Conservation (phyloP, 2,888 invertebrate species). For the Patella ulyssiponensis region DNA sequence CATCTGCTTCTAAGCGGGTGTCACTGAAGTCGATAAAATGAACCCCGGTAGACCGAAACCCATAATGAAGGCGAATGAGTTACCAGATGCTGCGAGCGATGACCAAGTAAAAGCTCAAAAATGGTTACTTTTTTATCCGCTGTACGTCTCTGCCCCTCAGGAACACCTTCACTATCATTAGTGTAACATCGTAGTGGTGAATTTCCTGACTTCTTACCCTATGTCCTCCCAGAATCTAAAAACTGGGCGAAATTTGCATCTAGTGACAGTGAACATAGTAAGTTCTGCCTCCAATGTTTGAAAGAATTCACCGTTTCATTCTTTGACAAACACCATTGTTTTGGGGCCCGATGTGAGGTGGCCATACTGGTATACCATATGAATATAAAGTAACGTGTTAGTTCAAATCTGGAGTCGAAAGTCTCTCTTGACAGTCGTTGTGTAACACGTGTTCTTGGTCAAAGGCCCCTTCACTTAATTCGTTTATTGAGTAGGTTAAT, state of each 20-base stretch:
- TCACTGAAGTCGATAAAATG: constrained; percentile 41
- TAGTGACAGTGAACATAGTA: too few relatives aligned
- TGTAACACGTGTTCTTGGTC: too few relatives aligned
- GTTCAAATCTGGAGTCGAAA: too few relatives aligned
- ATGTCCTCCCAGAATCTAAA: constrained; percentile 27
- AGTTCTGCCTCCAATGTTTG: constrained; percentile 29
- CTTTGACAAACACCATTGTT: constrained; percentile 34
- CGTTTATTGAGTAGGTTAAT: too few relatives aligned
- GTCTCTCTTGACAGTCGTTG: too few relatives aligned
- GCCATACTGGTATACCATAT: background rate
- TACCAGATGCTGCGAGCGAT: constrained; percentile 44
- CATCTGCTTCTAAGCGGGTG: constrained; percentile 34
- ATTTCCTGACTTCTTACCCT: constrained; percentile 1
- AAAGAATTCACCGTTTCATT: constrained; percentile 30
- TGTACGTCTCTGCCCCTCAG: background rate
- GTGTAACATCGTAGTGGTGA: constrained; percentile 9
- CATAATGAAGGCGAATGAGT: constrained; percentile 43
- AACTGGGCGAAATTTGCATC: too few relatives aligned
- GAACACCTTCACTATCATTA: background rate
- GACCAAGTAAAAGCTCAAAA: constrained; percentile 9
- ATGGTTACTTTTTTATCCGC: constrained; percentile 17
- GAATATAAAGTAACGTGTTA: too few relatives aligned
- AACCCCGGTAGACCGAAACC: constrained; percentile 46
- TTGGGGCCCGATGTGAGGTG: background rate
- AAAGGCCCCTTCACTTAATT: too few relatives aligned